Evolutionary conservation across 2,113 vertebrate genomes (phyloP).

Genomic region (Psittacula cyanocephala): DNA sequence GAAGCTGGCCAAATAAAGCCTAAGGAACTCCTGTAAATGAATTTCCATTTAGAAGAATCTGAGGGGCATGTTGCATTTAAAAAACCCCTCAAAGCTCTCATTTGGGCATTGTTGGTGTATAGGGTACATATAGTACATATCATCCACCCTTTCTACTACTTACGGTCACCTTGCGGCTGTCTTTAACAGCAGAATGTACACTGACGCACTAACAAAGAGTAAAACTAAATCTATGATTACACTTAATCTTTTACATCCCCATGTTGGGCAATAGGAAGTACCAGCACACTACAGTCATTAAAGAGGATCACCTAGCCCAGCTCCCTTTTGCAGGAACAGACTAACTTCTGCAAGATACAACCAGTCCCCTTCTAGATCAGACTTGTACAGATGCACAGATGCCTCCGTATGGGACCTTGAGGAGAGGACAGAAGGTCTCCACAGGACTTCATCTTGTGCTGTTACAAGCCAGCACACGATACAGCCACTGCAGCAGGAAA

Average conservation of each 20-base stretch:
- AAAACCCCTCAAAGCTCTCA: background rate
- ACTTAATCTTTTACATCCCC: background rate
- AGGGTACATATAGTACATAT: fast-evolving
- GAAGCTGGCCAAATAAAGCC: background rate
- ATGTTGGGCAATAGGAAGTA: background rate
- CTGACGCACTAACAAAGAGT: background rate
- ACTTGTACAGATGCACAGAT: no score
- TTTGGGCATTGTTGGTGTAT: background rate
- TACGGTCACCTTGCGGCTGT: background rate
- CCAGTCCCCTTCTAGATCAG: background rate
- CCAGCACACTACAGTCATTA: fast-evolving
- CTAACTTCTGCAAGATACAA: background rate
- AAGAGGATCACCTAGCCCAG: background rate
- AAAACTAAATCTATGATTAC: background rate
- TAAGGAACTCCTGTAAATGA: background rate
- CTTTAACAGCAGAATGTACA: background rate
- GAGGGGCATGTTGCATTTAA: background rate
- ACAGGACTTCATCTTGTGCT: background rate
- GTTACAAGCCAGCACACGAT: background rate
- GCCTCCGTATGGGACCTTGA: background rate
- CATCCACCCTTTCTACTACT: background rate
- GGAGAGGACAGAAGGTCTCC: background rate
- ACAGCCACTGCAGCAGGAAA: background rate
- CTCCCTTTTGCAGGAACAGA: background rate
- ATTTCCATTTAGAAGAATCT: background rate